These are phyloP conservation scores for Cuniculus paca DNA, from an alignment of 2,797 vertebrate species.

Conservation along the genomic window DNA sequence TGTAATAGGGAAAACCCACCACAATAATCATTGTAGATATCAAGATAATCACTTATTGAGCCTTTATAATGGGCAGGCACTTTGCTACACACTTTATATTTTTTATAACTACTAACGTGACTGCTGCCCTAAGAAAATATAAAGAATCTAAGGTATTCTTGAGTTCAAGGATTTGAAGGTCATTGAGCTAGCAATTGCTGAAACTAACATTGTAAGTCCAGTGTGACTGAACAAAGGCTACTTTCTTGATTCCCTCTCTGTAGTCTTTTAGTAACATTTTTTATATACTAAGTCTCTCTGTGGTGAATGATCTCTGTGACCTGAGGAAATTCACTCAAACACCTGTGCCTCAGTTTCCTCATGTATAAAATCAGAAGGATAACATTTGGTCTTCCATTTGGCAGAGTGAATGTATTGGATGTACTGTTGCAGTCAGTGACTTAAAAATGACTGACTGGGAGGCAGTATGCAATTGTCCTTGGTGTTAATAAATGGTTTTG, in stretches of 20 bases:
- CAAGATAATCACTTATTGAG: not conserved
- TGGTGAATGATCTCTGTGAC: not conserved
- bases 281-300: not conserved
- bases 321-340: not conserved
- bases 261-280: not conserved
- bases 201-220: not conserved
- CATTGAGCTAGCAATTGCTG: not conserved
- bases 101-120: constrained; percentile 10
- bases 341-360: not conserved
- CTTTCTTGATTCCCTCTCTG: not conserved
- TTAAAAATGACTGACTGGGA: not conserved
- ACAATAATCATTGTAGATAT: not conserved
- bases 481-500: not conserved
- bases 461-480: not conserved
- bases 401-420: not conserved
- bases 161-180: constrained; percentile 47
- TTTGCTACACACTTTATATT: not conserved
- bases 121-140: not conserved
- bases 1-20: not conserved
- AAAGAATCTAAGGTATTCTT: constrained; percentile 34
- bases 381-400: not conserved
- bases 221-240: not conserved
- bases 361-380: not conserved
- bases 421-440: not conserved
- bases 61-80: not conserved